Evolutionary conservation across 2,113 vertebrate genomes (phyloP).

Genomic region (Neomonachus schauinslandi): DNA sequence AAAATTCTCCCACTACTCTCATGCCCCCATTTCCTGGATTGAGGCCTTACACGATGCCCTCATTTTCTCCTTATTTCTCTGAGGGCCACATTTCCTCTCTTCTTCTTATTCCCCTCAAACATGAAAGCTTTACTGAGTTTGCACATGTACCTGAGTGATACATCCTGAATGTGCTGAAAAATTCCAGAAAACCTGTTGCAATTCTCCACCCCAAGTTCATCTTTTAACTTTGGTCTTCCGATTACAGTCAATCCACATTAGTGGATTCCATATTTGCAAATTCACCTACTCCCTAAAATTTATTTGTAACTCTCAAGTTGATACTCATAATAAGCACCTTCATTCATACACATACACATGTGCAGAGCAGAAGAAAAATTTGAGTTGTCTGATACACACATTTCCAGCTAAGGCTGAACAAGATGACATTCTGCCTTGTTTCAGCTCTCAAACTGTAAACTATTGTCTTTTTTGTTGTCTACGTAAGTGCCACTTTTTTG

Average conservation of each 20-base stretch:
- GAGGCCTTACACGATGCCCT: not conserved
- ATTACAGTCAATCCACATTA: not conserved
- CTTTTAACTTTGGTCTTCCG: conserved; percentile 17
- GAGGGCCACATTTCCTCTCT: not conserved
- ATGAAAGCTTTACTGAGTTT: not conserved
- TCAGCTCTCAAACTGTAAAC: not conserved
- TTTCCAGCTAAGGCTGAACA: not conserved
- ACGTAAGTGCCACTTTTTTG: not conserved
- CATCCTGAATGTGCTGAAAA: not conserved
- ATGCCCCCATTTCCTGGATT: not conserved
- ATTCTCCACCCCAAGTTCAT: not conserved
- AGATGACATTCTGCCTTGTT: not conserved
- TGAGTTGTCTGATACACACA: fast-evolving
- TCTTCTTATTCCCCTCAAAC: not conserved
- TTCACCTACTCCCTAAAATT: not conserved
- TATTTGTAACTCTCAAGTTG: not conserved
- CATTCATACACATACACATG: not conserved
- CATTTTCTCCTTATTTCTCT: not conserved
- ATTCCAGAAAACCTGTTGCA: not conserved
- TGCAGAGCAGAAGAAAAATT: not conserved
- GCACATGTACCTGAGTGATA: not conserved
- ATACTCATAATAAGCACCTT: not conserved
- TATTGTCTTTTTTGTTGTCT: not conserved
- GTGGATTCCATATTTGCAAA: not conserved
- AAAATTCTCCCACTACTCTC: not conserved